phyloP scores from a whole-genome alignment of 2,888 invertebrate species.

The Fissipunctia ypsillon region DNA sequence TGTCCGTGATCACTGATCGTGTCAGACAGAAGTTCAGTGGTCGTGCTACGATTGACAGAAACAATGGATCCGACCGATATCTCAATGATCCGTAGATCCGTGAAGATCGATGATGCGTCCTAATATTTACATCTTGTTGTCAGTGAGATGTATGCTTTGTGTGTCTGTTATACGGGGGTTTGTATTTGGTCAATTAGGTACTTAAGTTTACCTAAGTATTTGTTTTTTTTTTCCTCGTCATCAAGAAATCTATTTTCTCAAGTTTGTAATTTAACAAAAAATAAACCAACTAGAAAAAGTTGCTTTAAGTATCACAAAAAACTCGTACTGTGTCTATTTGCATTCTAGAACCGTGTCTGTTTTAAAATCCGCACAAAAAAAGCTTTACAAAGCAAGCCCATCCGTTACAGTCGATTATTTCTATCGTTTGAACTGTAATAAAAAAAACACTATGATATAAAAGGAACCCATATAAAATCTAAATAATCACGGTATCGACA shows the following conservation, averaged over 20 bases:
- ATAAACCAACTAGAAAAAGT: neutral
- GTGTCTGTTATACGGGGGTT: neutral
- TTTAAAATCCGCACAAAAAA: slow-evolving; percentile 2
- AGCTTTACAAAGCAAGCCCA: neutral
- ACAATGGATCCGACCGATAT: slow-evolving; percentile 56
- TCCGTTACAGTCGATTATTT: slow-evolving; percentile 13
- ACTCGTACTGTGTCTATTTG: neutral
- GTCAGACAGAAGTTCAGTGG: slow-evolving; percentile 38
- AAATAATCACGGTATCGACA: neutral
- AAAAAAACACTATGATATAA: neutral
- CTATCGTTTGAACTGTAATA: neutral
- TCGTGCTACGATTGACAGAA: slow-evolving; percentile 43
- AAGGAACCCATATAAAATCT: slow-evolving; percentile 1
- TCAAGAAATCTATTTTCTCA: neutral
- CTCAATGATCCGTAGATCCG: slow-evolving; percentile 63
- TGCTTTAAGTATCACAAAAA: neutral
- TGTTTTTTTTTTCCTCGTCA: neutral
- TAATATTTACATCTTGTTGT: slow-evolving; percentile 35
- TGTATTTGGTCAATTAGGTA: neutral
- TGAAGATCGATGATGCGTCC: slow-evolving; percentile 52
- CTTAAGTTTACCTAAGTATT: neutral
- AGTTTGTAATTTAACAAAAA: neutral
- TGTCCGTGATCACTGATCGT: slow-evolving; percentile 22
- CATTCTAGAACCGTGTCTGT: neutral
- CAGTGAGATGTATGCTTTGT: slow-evolving; percentile 2